Evolutionary conservation across 1,140 invertebrate genomes (phyloP), one percentile per base, ranked within the genome.

Genomic region (Apis laboriosa): DNA sequence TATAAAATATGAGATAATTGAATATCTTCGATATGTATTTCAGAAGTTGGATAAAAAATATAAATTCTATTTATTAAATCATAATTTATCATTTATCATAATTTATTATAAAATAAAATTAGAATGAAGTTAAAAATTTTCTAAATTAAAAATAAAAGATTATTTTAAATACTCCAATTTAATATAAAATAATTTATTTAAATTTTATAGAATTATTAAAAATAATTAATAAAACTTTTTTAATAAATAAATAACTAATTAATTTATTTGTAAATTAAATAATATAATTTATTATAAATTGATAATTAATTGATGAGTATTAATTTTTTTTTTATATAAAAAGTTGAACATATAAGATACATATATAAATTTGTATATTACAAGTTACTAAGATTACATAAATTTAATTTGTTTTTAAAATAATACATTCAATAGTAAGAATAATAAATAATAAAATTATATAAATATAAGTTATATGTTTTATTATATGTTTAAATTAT

Each of bases 341-440:
- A 15, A 9, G 61, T 7, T 2, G 9, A 28, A 4, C n/a, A 24
- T 64, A 55, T 15, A 0, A 64, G 17, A 53, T 51, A 24, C 34
- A 58, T 12, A 9, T 68, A n/a, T 43, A 43, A 43, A 43, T 43
- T 43, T 43, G 0, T 43, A 49, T 66, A 53, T 74, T 19, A 55
- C 13, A 13, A 73, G 11, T 66, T 60, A 66, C 17, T 55, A 34
- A 11, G 17, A 73, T 82, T 82, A 77, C n/a, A n/a, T 80, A 80
- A 75, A 49, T 70, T 53, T 24, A 11, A 56, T 55, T 43, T 80
- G 49, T 28, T 43, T 78, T 60, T n/a, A 43, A 9, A 74, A 56
- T 73, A 15, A 15, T 70, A 58, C 17, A 15, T 60, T 80, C 24
- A 73, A 80, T 19, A 63, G 17, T 17, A 58, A 34, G 21, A 28